Evolutionary conservation across 2,797 vertebrate species (phyloP).

Genomic region (Pseudomugil tenellus): DNA sequence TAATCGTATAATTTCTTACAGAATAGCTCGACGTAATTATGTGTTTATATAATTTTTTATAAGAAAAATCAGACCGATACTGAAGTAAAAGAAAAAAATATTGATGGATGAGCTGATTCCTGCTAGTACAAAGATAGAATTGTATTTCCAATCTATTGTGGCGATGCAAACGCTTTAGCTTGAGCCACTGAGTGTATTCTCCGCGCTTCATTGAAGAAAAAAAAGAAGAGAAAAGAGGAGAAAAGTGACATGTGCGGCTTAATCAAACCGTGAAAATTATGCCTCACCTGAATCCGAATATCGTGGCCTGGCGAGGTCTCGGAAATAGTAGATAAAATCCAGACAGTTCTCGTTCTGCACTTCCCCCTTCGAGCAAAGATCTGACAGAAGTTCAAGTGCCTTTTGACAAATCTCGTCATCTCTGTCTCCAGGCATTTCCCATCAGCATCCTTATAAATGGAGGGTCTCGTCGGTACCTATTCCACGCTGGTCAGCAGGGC

Average conservation of each 20-base stretch:
- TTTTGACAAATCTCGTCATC: slow-evolving; percentile 98
- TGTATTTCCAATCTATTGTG: background rate
- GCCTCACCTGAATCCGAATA: slow-evolving; percentile 91
- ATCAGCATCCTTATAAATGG: slow-evolving; percentile 94
- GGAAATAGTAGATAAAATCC: slow-evolving; percentile 97
- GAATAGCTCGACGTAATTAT: background rate
- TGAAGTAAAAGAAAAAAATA: background rate
- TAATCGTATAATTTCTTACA: background rate
- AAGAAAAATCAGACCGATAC: background rate
- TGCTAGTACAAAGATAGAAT: background rate
- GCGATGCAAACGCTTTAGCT: background rate
- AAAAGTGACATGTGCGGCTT: background rate
- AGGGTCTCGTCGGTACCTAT: slow-evolving; percentile 80
- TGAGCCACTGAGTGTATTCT: slow-evolving; percentile 9
- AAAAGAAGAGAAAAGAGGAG: no score
- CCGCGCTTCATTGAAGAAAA: background rate
- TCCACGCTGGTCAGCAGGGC: slow-evolving; percentile 54
- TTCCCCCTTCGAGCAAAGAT: slow-evolving; percentile 95
- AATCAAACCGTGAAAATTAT: slow-evolving; percentile 15
- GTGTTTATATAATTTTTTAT: background rate
- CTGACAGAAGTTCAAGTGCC: slow-evolving; percentile 95
- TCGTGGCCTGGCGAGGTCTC: slow-evolving; percentile 92
- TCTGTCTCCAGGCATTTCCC: slow-evolving; percentile 98
- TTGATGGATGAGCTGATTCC: slow-evolving; percentile 8
- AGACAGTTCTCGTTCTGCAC: slow-evolving; percentile 95